Evolutionary conservation across 2,113 vertebrate genomes (phyloP), one percentile per base, ranked within the genome.

Genomic region (Nothobranchius furzeri): DNA sequence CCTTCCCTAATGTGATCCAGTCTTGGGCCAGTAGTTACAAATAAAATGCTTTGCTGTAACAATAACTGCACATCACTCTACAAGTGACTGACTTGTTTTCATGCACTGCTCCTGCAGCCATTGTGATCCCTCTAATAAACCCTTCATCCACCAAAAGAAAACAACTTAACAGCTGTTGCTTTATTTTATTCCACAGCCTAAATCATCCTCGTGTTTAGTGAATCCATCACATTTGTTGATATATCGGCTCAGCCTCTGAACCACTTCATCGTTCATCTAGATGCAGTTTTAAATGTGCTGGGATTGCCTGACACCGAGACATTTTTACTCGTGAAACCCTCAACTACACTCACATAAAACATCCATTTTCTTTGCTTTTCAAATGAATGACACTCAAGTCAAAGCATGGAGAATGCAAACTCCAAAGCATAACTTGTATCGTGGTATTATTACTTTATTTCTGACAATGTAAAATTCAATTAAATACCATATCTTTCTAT

Each of bases 61-160:
- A 60, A 2, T 71, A 74, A 87, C 51, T 75, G 35, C 47, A 13
- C 30, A 12, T 48, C 25, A 40, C 63, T 45, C 47, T 64, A 12
- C 20, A 0, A 55, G 36, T 24, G 66, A 74, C 12, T 6, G 20
- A 63, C 7, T 66, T 51, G 64, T 71, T 79, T 72, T 62, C 36
- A 25, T 37, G 45, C 56, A 46, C 45, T 64, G 48, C 64, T 77
- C 69, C 49, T 8, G 47, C 46, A 35, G 53, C 17, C 62, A 70
- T 78, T 68, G 68, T 43, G 51, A 36, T 71, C 60, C 70, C 51
- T n/a, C 20, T 24, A 60, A 74, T 55, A 12, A 52, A 14, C 50
- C 48, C 15, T 17, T 15, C 47, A 59, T 57, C 54, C 24, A 14
- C n/a, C 45, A 17, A 40, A 59, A 79, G 12, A 67, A 20, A 40